Evolutionary conservation across 2,797 vertebrate genomes (phyloP).

Genomic region (Gallinago nigripennis): DNA sequence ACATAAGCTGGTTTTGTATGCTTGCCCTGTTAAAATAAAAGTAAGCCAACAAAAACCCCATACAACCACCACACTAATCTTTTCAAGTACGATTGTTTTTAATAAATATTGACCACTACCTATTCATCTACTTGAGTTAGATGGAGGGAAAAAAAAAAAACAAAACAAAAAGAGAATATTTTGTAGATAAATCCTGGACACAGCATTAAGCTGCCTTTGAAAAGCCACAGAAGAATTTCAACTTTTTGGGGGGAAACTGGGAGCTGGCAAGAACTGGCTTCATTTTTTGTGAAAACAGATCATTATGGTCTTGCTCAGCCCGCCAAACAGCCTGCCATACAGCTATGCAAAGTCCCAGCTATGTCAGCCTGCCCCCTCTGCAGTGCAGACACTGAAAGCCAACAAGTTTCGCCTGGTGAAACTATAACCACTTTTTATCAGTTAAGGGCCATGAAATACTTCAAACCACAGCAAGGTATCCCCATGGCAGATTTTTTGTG

Average conservation of each 20-base stretch:
- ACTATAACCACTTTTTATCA: neutral
- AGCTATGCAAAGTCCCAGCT: accelerated
- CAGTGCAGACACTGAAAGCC: neutral
- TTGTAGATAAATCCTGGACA: neutral
- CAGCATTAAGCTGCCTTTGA: neutral
- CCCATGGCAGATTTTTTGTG: neutral
- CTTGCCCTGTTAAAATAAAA: neutral
- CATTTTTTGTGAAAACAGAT: neutral
- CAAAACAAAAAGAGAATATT: neutral
- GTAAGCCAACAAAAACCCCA: neutral
- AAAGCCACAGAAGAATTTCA: neutral
- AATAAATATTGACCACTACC: neutral
- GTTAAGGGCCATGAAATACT: neutral
- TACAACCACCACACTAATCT: neutral
- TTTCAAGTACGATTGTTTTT: neutral
- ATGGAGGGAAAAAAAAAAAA: neutral
- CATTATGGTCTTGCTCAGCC: neutral
- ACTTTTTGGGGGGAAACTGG: neutral
- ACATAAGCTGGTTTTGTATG: neutral
- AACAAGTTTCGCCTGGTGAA: neutral
- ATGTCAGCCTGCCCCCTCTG: neutral
- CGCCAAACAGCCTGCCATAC: neutral
- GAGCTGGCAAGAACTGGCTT: neutral
- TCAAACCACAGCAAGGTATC: neutral
- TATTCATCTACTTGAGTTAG: neutral